phyloP scores from a whole-genome alignment of 2,113 vertebrate genomes.

The Alectura lathami region DNA sequence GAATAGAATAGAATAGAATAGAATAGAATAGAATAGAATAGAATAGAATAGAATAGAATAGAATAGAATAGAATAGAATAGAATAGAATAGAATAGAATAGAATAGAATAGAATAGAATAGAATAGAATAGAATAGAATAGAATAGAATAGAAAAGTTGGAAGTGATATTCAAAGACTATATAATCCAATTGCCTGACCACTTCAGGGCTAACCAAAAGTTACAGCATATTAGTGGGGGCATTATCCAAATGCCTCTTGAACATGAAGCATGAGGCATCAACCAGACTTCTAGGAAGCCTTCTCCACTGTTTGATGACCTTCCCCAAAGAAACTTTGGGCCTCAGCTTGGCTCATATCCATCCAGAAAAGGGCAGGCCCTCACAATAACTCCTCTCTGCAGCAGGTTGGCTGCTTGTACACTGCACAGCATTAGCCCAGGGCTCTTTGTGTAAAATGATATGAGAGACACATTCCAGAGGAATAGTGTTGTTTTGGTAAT shows the following conservation, averaged over 20 bases:
- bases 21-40: neutral
- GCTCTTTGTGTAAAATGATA: neutral
- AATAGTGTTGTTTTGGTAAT: neutral
- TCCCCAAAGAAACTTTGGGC: no score
- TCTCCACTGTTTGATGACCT: neutral
- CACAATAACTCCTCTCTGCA: neutral
- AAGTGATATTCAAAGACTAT: neutral
- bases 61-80: neutral
- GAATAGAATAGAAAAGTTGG: no score
- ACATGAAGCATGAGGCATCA: neutral
- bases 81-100: no score
- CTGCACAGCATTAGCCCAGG: no score
- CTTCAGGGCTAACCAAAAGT: neutral
- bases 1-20: neutral
- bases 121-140: no score
- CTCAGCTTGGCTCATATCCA: neutral
- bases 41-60: neutral
- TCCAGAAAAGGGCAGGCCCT: neutral
- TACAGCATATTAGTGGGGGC: neutral
- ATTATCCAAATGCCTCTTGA: neutral
- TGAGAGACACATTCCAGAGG: neutral
- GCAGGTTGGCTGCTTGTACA: no score
- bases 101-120: no score
- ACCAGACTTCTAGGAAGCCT: neutral
- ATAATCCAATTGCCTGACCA: neutral